These are phyloP conservation scores for Emydoidea blandingii DNA, from an alignment of 2,797 vertebrate genomes.

Conservation along the genomic window DNA sequence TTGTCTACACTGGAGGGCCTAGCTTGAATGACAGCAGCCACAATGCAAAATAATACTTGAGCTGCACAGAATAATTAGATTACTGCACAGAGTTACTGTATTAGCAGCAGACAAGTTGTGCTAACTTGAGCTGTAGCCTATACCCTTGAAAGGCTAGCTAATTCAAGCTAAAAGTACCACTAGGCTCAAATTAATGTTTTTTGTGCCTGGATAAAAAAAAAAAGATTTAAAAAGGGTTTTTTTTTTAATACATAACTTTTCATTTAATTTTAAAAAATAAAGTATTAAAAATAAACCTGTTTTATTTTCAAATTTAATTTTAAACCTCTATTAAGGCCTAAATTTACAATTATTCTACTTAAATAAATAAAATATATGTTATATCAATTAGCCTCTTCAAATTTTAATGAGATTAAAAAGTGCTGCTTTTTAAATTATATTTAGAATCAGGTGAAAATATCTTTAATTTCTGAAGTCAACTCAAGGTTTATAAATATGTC, in stretches of 20 bases:
- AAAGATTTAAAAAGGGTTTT: neutral
- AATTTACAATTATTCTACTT: neutral
- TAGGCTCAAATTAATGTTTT: neutral
- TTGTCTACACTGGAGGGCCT: rapidly evolving
- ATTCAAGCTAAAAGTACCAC: neutral
- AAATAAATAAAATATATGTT: neutral
- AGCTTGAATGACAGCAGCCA: neutral
- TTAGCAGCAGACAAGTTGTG: neutral
- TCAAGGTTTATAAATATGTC: neutral
- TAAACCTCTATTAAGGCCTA: neutral
- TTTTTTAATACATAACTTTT: neutral
- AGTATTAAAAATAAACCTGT: neutral
- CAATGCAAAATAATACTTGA: neutral
- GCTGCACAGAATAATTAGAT: neutral
- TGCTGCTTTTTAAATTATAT: too few relatives aligned
- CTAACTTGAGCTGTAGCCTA: neutral
- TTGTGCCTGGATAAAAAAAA: neutral
- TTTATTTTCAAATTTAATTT: too few relatives aligned
- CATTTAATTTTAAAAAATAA: neutral
- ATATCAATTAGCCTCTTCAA: too few relatives aligned
- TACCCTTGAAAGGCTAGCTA: rapidly evolving
- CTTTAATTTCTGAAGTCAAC: neutral
- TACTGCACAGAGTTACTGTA: rapidly evolving
- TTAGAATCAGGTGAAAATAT: too few relatives aligned
- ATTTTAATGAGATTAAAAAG: too few relatives aligned